These are phyloP conservation scores for Phragmatobia fuliginosa DNA, from an alignment of 2,888 invertebrate species.

Conservation along the genomic window DNA sequence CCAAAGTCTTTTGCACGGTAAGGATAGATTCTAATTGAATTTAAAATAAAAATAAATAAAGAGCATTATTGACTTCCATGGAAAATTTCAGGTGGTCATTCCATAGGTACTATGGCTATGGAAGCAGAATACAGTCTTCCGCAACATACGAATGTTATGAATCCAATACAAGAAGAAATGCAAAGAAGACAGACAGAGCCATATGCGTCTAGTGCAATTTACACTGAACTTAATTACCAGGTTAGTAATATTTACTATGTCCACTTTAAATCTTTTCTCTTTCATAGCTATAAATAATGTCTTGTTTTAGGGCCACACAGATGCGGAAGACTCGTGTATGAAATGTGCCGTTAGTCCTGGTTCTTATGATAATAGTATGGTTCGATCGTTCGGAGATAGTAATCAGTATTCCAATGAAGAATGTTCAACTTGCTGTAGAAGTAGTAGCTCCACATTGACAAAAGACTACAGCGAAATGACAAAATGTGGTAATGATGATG, in stretches of 20 bases:
- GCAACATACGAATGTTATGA: constrained; percentile 74
- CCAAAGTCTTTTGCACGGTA: constrained; percentile 77
- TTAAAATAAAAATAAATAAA: not conserved
- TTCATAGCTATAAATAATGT: constrained; percentile 22
- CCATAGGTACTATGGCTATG: constrained; percentile 79
- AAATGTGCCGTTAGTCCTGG: constrained; percentile 86
- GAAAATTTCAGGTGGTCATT: constrained; percentile 68
- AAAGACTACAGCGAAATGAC: constrained; percentile 85
- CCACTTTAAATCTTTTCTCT: not conserved
- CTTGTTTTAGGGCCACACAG: constrained; percentile 77
- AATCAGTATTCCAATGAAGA: constrained; percentile 83
- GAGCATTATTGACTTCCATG: not conserved
- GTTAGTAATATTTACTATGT: constrained; percentile 49
- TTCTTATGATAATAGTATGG: constrained; percentile 85
- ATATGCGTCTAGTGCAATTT: constrained; percentile 91
- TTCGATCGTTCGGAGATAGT: constrained; percentile 78
- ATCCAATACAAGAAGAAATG: constrained; percentile 73
- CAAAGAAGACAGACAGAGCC: constrained; percentile 87
- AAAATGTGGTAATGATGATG: constrained; percentile 79
- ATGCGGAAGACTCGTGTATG: constrained; percentile 84
- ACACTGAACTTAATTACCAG: constrained; percentile 82
- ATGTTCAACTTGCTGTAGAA: constrained; percentile 81
- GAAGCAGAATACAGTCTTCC: constrained; percentile 83
- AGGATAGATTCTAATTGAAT: constrained; percentile 30
- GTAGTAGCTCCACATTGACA: constrained; percentile 80